Conservation (phyloP, 2,113 vertebrate genomes). For the Ceyx melanurus region DNA sequence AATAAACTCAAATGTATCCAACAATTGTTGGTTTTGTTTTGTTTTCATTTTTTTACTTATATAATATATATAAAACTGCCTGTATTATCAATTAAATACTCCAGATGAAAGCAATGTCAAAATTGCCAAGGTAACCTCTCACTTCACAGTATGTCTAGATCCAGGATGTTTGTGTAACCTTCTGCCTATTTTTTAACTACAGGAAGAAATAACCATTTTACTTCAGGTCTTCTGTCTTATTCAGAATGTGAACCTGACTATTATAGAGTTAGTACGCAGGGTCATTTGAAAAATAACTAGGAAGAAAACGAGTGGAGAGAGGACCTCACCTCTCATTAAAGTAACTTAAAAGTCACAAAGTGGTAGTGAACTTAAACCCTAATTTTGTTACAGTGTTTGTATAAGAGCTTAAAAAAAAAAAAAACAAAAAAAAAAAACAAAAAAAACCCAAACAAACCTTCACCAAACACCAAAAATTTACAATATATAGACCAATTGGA, state of each 20-base stretch:
- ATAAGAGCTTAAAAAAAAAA: background rate
- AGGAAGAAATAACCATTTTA: background rate
- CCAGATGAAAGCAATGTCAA: background rate
- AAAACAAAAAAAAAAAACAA: too few species aligned
- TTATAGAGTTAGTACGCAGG: background rate
- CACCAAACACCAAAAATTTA: background rate
- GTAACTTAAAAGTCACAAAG: background rate
- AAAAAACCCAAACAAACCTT: background rate
- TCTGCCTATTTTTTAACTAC: background rate
- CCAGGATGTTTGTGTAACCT: background rate
- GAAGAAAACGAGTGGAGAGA: background rate
- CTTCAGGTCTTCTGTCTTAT: background rate
- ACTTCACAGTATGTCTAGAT: background rate
- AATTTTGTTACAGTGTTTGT: background rate
- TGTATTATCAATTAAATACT: background rate
- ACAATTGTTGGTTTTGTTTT: background rate
- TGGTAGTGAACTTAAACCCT: background rate
- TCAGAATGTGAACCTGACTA: background rate
- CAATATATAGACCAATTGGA: background rate
- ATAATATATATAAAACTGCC: background rate
- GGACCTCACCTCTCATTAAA: background rate
- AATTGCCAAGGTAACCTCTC: background rate
- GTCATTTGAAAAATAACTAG: background rate
- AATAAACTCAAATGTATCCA: background rate
- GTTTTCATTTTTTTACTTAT: background rate